Evolutionary conservation across 2,113 vertebrate genomes (phyloP).

Genomic region (Pachypanchax playfairii): DNA sequence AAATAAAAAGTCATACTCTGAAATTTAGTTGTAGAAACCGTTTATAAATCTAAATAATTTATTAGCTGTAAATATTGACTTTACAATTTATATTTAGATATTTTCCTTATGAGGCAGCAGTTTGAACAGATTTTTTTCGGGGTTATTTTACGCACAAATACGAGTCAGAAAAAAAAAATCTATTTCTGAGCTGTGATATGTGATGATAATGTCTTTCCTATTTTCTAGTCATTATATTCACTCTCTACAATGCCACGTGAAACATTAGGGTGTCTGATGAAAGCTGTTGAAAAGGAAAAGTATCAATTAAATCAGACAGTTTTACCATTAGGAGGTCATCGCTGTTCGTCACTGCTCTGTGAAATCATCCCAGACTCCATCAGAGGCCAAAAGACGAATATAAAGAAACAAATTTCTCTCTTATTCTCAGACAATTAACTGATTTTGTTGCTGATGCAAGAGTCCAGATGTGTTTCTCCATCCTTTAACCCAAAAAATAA

Average conservation of each 20-base stretch:
- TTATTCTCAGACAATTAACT: neutral
- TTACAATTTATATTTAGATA: neutral
- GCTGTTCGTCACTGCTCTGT: constrained; percentile 26
- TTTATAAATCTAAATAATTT: neutral
- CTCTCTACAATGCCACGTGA: constrained; percentile 30
- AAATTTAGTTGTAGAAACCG: neutral
- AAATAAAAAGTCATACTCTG: neutral
- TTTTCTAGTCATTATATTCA: constrained; percentile 2
- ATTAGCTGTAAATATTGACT: neutral
- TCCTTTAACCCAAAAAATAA: neutral
- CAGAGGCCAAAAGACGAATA: neutral
- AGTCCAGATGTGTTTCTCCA: neutral
- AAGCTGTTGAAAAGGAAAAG: neutral
- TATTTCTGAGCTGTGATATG: neutral
- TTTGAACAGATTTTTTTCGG: too few relatives aligned
- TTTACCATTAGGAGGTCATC: neutral
- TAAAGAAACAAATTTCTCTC: neutral
- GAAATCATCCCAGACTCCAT: constrained; percentile 2
- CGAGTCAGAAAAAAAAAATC: too few relatives aligned
- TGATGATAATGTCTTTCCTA: constrained; percentile 5
- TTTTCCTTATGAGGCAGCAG: too few relatives aligned
- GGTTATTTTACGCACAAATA: neutral
- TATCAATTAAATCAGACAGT: neutral
- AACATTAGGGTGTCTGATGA: constrained; percentile 36
- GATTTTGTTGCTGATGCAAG: neutral